These are phyloP conservation scores for Apodemia duryi DNA, from an alignment of 2,888 invertebrate species.

Conservation along the genomic window DNA sequence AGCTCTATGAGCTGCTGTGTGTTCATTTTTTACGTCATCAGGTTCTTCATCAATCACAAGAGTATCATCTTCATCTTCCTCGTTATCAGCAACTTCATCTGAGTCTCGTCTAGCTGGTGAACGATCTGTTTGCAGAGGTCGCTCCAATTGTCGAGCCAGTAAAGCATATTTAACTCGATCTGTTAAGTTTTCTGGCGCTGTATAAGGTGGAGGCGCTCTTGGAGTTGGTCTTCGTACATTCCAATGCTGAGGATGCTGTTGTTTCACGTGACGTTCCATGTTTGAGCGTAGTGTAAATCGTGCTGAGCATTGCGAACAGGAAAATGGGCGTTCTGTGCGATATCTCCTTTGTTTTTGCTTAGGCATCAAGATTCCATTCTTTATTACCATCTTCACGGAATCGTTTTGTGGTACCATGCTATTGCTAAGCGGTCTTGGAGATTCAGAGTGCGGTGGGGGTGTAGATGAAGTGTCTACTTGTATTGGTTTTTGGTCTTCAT, in stretches of 20 bases:
- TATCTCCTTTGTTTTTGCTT: conserved; percentile 95
- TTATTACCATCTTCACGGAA: conserved; percentile 92
- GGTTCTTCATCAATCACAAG: conserved; percentile 84
- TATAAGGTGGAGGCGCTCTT: conserved; percentile 63
- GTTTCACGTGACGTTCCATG: conserved; percentile 96
- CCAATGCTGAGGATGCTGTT: conserved; percentile 95
- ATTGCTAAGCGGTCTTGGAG: conserved; percentile 69
- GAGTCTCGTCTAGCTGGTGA: conserved; percentile 65
- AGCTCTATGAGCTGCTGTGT: conserved; percentile 74
- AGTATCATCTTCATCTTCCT: conserved; percentile 83
- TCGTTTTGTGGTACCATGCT: conserved; percentile 70
- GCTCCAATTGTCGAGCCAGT: conserved; percentile 87
- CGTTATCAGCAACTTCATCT: conserved; percentile 81
- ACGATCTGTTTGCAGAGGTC: conserved; percentile 68
- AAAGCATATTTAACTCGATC: conserved; percentile 85
- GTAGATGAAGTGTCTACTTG: conserved; percentile 58
- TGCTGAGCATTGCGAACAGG: conserved; percentile 94
- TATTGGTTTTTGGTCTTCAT: conserved; percentile 74
- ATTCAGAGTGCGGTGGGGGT: conserved; percentile 69
- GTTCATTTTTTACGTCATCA: conserved; percentile 56
- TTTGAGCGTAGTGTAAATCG: conserved; percentile 95
- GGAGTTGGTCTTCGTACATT: conserved; percentile 84
- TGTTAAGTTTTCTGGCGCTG: conserved; percentile 50
- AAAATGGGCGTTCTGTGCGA: conserved; percentile 93
- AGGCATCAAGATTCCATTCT: conserved; percentile 93